phyloP scores from a whole-genome alignment of 2,113 vertebrate species.

The Coptodon rendalli region DNA sequence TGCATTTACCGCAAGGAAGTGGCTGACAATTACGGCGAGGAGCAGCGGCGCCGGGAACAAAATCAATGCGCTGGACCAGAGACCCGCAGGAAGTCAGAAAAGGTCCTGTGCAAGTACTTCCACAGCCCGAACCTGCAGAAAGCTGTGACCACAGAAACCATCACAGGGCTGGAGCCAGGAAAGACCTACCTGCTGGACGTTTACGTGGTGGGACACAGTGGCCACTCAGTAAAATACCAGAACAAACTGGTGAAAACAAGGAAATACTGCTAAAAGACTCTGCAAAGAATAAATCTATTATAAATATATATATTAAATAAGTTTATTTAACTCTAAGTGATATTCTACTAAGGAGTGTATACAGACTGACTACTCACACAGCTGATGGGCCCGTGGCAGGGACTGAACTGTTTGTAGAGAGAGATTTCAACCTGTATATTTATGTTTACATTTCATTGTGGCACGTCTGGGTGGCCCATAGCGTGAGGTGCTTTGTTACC shows the following conservation, averaged over 20 bases:
- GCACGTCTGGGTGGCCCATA: constrained; percentile 46
- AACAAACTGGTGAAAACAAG: constrained; percentile 97
- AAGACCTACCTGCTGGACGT: constrained; percentile 96
- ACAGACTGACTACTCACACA: constrained; percentile 81
- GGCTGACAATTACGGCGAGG: constrained; percentile 79
- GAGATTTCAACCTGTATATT: constrained; percentile 80
- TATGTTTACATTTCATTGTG: constrained; percentile 77
- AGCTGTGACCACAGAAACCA: constrained; percentile 94
- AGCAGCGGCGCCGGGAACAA: constrained; percentile 85
- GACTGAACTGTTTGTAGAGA: constrained; percentile 80
- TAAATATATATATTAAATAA: constrained; percentile 77
- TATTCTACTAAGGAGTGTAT: constrained; percentile 77
- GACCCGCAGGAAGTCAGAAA: constrained; percentile 87
- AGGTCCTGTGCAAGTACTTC: constrained; percentile 98
- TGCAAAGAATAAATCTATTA: constrained; percentile 76
- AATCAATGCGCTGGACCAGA: constrained; percentile 94
- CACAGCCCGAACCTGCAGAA: constrained; percentile 93
- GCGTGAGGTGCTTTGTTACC: constrained; percentile 31
- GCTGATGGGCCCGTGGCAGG: constrained; percentile 75
- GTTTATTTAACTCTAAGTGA: constrained; percentile 74
- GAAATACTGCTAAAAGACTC: constrained; percentile 87
- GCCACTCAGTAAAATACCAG: constrained; percentile 95
- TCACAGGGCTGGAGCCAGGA: constrained; percentile 85
- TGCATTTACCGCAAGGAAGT: constrained; percentile 94
- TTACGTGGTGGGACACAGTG: constrained; percentile 89